Evolutionary conservation across 1,140 invertebrate species (phyloP).

Genomic region (Meloidogyne hapla): DNA sequence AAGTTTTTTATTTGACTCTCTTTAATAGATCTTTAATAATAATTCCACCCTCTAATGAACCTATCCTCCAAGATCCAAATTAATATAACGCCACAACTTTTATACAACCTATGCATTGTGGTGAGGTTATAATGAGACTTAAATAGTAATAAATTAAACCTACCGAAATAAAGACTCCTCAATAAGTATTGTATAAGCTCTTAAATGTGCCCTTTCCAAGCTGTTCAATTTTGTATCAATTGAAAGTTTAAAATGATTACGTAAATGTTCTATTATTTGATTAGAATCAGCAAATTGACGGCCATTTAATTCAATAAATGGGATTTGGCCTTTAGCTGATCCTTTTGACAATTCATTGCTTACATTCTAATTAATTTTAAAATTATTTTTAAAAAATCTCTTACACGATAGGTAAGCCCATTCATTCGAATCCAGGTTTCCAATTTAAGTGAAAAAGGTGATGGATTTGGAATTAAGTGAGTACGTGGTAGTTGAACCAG

Average conservation of each 20-base stretch:
- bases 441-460: constrained; percentile 87
- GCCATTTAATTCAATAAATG: constrained; percentile 88
- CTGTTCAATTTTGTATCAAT: constrained; percentile 76
- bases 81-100: no score
- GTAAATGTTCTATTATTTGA: constrained; percentile 77
- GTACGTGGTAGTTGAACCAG: constrained; percentile 83
- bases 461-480: constrained; percentile 79
- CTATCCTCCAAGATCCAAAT: no score
- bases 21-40: no score
- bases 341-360: constrained; percentile 50
- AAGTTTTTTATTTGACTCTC: no score
- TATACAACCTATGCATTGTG: no score
- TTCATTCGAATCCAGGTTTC: constrained; percentile 84
- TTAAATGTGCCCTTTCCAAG: constrained; percentile 82
- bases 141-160: constrained; percentile 17
- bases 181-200: constrained; percentile 90
- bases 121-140: constrained; percentile 15
- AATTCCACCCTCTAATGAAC: no score
- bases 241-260: constrained; percentile 79
- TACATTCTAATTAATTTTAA: constrained; percentile 42
- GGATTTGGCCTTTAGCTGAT: constrained; percentile 73
- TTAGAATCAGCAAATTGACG: constrained; percentile 85
- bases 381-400: neutral
- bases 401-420: constrained; percentile 28
- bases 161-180: constrained; percentile 77